Conservation (phyloP, 2,888 invertebrate species). For the Acleris holmiana region DNA sequence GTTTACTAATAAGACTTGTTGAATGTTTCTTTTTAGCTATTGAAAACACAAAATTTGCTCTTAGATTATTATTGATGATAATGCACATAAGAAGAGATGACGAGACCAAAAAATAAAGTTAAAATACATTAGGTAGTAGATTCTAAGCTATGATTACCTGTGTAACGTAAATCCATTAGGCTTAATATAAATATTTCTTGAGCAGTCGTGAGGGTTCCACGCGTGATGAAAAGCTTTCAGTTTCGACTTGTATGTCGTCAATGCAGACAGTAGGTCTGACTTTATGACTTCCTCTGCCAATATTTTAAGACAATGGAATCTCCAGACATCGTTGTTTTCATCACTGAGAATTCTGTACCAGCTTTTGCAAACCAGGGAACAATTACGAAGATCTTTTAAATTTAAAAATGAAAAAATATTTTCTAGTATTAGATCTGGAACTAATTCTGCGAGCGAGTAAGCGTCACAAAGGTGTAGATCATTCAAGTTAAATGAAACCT, state of each 20-base stretch:
- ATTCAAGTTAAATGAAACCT: slow-evolving; percentile 37
- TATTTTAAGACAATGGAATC: slow-evolving; percentile 93
- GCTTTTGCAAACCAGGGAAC: slow-evolving; percentile 95
- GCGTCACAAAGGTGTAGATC: slow-evolving; percentile 51
- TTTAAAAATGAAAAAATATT: slow-evolving; percentile 96
- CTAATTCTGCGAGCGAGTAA: slow-evolving; percentile 85
- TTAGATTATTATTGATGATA: too few species aligned
- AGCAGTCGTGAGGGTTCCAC: slow-evolving; percentile 99
- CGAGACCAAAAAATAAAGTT: too few species aligned
- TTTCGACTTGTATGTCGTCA: slow-evolving; percentile 96
- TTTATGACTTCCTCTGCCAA: slow-evolving; percentile 93
- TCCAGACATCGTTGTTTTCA: slow-evolving; percentile 98
- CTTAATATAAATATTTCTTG: slow-evolving; percentile 98
- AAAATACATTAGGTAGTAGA: too few species aligned
- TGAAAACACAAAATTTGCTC: too few species aligned
- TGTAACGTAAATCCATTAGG: slow-evolving; percentile 98
- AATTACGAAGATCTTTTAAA: slow-evolving; percentile 93
- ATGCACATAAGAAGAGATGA: too few species aligned
- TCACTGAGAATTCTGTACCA: slow-evolving; percentile 96
- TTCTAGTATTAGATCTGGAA: slow-evolving; percentile 93
- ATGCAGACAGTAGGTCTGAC: slow-evolving; percentile 94
- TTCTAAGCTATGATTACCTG: slow-evolving; percentile 74
- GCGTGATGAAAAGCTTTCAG: slow-evolving; percentile 96
- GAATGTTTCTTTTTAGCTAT: too few species aligned
- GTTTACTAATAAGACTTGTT: too few species aligned